phyloP scores from a whole-genome alignment of 2,113 vertebrate genomes.

The Tenrec ecaudatus region DNA sequence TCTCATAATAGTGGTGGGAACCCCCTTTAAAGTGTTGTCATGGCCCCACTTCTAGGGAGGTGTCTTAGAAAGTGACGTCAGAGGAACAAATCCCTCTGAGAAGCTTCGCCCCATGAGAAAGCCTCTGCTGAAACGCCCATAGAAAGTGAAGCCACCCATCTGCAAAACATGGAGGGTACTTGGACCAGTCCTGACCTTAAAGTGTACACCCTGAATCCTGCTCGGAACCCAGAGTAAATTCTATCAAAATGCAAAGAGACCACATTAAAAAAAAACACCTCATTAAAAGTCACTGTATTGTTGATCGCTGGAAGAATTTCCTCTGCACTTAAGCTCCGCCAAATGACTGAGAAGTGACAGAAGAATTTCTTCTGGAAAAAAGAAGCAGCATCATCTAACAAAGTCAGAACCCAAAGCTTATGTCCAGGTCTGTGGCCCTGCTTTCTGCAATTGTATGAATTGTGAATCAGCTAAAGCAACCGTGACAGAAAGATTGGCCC shows the following conservation, averaged over 20 bases:
- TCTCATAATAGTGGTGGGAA: conserved; percentile 48
- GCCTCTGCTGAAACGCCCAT: conserved; percentile 42
- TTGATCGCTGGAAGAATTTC: not conserved
- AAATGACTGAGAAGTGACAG: not conserved
- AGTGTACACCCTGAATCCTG: not conserved
- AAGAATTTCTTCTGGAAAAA: conserved; percentile 5
- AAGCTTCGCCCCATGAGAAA: conserved; percentile 45
- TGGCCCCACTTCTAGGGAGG: not conserved
- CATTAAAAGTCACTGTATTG: not conserved
- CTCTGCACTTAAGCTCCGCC: not conserved
- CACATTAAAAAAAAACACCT: not conserved
- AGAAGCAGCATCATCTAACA: not conserved
- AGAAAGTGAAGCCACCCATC: conserved; percentile 56
- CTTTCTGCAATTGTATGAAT: not conserved
- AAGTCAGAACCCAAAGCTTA: not conserved
- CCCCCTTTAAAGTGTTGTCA: conserved; percentile 61
- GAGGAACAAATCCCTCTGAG: conserved; percentile 41
- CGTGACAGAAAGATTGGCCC: not conserved
- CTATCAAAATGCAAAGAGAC: conserved; percentile 33
- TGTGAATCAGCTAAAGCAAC: conserved; percentile 1
- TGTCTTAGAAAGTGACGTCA: conserved; percentile 26
- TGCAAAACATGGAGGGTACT: not conserved
- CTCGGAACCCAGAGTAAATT: conserved; percentile 12
- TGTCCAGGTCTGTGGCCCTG: not conserved
- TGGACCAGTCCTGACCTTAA: not conserved